Evolutionary conservation across 2,113 vertebrate species (phyloP).

Genomic region (Herpailurus yagouaroundi): DNA sequence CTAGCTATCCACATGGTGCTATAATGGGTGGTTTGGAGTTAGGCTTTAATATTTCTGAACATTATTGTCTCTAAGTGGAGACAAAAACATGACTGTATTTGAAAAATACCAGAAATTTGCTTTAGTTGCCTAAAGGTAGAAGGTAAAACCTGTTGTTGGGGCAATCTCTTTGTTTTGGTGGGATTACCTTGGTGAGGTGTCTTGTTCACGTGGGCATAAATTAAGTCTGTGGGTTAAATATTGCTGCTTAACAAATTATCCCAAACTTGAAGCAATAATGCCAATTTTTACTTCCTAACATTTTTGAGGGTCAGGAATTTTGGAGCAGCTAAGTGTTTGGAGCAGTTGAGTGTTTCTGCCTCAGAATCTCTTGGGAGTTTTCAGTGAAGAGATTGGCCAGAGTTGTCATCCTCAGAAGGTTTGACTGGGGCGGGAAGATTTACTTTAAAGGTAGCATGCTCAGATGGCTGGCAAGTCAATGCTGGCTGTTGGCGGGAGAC

Average conservation of each 20-base stretch:
- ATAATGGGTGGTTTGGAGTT: background rate
- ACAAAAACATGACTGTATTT: constrained; percentile 40
- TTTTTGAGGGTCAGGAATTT: background rate
- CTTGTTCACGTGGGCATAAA: constrained; percentile 41
- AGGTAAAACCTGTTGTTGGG: background rate
- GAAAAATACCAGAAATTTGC: constrained; percentile 31
- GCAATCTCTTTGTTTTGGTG: background rate
- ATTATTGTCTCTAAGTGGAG: background rate
- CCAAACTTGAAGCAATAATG: background rate
- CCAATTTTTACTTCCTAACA: background rate
- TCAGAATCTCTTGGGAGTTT: background rate
- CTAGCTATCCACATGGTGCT: background rate
- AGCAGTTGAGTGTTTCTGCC: background rate
- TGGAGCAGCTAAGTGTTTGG: background rate
- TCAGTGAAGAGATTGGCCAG: background rate
- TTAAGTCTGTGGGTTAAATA: constrained; percentile 13
- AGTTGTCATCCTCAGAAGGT: background rate
- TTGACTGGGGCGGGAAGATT: background rate
- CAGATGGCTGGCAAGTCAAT: background rate
- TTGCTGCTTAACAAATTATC: background rate
- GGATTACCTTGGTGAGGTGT: background rate
- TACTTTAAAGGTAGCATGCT: background rate
- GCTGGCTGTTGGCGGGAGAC: background rate
- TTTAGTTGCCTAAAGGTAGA: background rate
- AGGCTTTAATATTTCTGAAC: constrained; percentile 35